Evolutionary conservation across 1,140 invertebrate species (phyloP).

Genomic region (Caenorhabditis briggsae): DNA sequence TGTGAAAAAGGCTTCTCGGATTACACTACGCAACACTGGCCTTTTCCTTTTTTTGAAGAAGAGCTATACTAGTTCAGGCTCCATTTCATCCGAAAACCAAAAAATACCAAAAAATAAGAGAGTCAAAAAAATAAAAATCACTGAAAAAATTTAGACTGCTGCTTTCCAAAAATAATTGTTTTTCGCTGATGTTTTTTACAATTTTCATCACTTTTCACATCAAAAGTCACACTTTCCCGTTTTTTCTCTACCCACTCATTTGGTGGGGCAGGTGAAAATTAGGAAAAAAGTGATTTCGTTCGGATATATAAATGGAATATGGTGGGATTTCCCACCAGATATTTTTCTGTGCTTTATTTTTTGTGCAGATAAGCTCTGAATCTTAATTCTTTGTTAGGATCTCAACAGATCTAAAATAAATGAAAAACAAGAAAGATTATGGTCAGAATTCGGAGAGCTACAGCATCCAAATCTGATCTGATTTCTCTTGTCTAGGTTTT

Average conservation of each 20-base stretch:
- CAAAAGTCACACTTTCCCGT: constrained; percentile 19
- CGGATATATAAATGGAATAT: constrained; percentile 46
- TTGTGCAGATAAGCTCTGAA: neutral
- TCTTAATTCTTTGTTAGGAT: neutral
- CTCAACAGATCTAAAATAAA: neutral
- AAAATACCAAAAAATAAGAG: neutral
- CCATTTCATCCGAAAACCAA: neutral
- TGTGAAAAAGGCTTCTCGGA: constrained; percentile 52
- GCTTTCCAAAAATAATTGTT: constrained; percentile 43
- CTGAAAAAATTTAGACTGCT: neutral
- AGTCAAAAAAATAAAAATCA: neutral
- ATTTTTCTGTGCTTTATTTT: neutral
- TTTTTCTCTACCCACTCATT: neutral
- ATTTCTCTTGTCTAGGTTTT: neutral
- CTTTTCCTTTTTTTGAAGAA: neutral
- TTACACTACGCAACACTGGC: constrained; percentile 8
- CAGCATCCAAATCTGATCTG: neutral
- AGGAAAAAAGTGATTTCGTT: neutral
- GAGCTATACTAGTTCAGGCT: constrained; percentile 40
- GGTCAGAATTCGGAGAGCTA: neutral
- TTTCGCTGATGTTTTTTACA: neutral
- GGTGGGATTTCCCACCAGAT: constrained; percentile 9
- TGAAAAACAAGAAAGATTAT: neutral
- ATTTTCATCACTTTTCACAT: constrained; percentile 6
- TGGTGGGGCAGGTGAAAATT: constrained; percentile 5